Evolutionary conservation across 2,888 invertebrate species (phyloP).

Genomic region (Zele albiditarsus): DNA sequence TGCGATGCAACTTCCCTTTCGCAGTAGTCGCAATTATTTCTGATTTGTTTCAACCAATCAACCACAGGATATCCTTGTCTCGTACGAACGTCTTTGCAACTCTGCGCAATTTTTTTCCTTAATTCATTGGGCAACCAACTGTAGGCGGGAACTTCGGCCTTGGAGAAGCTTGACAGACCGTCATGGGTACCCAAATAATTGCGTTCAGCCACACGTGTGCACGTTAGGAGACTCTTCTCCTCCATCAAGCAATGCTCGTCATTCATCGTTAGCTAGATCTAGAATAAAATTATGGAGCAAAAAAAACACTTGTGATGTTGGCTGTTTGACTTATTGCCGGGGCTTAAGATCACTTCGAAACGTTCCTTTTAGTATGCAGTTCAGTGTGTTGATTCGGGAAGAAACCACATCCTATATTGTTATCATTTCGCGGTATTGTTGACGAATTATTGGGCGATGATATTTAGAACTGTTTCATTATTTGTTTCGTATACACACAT

Average conservation of each 20-base stretch:
- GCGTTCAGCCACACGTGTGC: constrained; percentile 22
- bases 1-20: constrained; percentile 41
- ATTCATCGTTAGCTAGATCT: constrained; percentile 39
- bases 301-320: neutral
- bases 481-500: neutral
- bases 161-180: constrained; percentile 37
- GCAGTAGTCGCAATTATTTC: constrained; percentile 50
- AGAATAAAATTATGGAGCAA: neutral
- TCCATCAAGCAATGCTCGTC: constrained; percentile 53
- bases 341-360: neutral
- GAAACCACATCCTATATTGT: constrained; percentile 44
- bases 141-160: constrained; percentile 38
- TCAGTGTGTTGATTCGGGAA: constrained; percentile 16
- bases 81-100: constrained; percentile 41
- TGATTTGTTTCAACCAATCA: constrained; percentile 52
- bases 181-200: constrained; percentile 20
- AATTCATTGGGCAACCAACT: constrained; percentile 50
- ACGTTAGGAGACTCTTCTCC: constrained; percentile 49
- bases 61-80: constrained; percentile 45
- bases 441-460: neutral
- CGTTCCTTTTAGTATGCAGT: neutral
- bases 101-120: constrained; percentile 42
- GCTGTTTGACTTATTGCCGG: neutral
- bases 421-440: constrained; percentile 17
- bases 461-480: neutral